Evolutionary conservation across 2,113 vertebrate species (phyloP), one percentile per base, ranked within the genome.

Genomic region (Malurus melanocephalus): DNA sequence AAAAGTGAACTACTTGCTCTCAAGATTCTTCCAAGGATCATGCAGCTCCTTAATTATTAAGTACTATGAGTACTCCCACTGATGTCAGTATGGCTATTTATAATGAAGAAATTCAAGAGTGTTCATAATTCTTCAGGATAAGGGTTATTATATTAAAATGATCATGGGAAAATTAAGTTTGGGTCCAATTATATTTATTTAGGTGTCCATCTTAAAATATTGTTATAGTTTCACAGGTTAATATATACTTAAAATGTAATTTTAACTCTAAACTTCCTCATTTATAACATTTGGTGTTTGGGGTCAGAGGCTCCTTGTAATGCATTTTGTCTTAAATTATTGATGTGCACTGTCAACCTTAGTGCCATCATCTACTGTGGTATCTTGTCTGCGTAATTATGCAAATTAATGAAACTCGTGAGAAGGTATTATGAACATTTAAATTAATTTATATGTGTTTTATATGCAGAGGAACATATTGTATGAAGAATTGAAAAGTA

Each of bases 1-100:
- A 76, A 74, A 91, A 89, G 35, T 21, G 59, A 82, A 56, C 53
- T 16, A 65, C 15, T 79, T 33, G 28, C 21, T 57, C 24, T 73
- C 40, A 18, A 83, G 67, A 64, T 57, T 66, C 17, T 1, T 79
- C 30, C 35, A 87, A 80, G 40, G 28, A 74, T 82, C 85, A 45
- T 23, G 40, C 51, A 85, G 43, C 13, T 81, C 38, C 33, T 90
- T 90, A 89, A 91, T 91, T 76, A 79, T 94, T 85, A 87, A 81
- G 22, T 23, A 46, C 14, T 46, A 26, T 13, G 45, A 91, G 35
- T 85, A 45, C 17, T 90, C 28, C 28, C 28, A 43, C 59, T 68
- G 80, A 66, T 66, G 81, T 80, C 77, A 79, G 42, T 16, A 69
- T 11, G n/a, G 26, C 12, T 89, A 76, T 88, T 80, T 72, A 51